Evolutionary conservation across 2,888 invertebrate genomes (phyloP).

Genomic region (Sabatieria punctata): DNA sequence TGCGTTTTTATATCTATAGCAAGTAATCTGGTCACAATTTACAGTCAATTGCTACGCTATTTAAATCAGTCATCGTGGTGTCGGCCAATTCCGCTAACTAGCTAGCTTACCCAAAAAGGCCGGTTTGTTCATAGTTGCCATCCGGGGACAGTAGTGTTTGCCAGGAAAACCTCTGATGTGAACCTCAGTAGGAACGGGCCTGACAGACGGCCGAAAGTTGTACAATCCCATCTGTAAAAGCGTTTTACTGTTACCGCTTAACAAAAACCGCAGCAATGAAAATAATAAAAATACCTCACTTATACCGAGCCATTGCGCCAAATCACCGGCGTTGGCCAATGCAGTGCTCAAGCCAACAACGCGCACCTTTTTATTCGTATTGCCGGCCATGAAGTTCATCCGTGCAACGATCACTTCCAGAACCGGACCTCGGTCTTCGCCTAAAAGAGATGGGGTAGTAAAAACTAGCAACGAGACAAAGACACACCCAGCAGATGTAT

Average conservation of each 20-base stretch:
- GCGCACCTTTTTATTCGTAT: conserved; percentile 57
- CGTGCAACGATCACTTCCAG: conserved; percentile 94
- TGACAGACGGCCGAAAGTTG: conserved; percentile 91
- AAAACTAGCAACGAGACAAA: not conserved
- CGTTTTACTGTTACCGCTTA: too few relatives aligned
- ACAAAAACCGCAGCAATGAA: too few relatives aligned
- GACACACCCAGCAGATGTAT: conserved; percentile 62
- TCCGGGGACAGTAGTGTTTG: conserved; percentile 94
- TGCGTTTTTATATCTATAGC: conserved; percentile 60
- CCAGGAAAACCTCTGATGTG: conserved; percentile 90
- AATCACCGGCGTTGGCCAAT: conserved; percentile 84
- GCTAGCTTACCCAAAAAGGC: conserved; percentile 55
- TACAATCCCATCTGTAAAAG: conserved; percentile 58
- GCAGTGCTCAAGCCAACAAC: conserved; percentile 93
- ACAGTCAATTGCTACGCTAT: too few relatives aligned
- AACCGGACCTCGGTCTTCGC: conserved; percentile 44
- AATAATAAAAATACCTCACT: conserved; percentile 15
- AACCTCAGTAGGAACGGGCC: conserved; percentile 85
- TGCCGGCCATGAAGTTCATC: conserved; percentile 82
- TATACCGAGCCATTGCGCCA: conserved; percentile 90
- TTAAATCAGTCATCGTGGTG: too few relatives aligned
- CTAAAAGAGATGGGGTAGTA: too few relatives aligned
- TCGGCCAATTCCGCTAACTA: too few relatives aligned
- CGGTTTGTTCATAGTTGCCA: conserved; percentile 98
- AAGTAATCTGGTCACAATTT: too few relatives aligned